Percentiles rank a stretch among this genome's conserved stretches.
Conservation (phyloP, 2,797 vertebrate species). For the Enteromius afrohamiltoni region DNA sequence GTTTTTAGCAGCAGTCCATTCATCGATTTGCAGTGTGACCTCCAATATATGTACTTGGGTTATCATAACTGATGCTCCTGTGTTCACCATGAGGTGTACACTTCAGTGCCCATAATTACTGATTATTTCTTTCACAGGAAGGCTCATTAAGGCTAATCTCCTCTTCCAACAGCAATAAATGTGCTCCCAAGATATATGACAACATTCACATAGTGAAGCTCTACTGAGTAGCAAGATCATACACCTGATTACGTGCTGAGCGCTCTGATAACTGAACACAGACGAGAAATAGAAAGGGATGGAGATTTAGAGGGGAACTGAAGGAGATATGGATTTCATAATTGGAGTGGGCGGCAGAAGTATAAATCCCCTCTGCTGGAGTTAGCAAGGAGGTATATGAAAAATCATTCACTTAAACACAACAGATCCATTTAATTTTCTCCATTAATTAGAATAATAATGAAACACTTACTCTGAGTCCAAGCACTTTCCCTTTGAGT, state of each 20-base stretch:
- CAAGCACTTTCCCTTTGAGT: neutral
- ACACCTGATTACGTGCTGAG: conserved; percentile 15
- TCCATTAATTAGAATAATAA: conserved; percentile 68
- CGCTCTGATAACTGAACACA: conserved; percentile 36
- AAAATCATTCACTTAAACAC: conserved; percentile 64
- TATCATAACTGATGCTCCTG: conserved; percentile 17
- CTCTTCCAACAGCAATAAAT: conserved; percentile 32
- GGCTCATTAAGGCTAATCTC: conserved; percentile 31
- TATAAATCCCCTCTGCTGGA: neutral
- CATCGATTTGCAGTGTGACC: conserved; percentile 14
- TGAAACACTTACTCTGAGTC: conserved; percentile 50
- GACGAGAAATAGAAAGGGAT: conserved; percentile 26
- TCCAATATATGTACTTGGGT: conserved; percentile 19
- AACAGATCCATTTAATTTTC: conserved; percentile 66
- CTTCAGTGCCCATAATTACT: conserved; percentile 45
- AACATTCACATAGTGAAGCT: conserved; percentile 14
- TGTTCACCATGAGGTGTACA: conserved; percentile 19
- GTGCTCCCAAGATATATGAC: conserved; percentile 18
- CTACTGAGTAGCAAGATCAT: neutral
- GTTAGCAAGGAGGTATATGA: conserved; percentile 38
- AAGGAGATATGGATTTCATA: conserved; percentile 15
- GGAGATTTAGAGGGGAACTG: neutral
- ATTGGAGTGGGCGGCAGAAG: conserved; percentile 11
- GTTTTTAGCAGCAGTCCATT: neutral
- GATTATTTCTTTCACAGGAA: conserved; percentile 36